These are phyloP conservation scores for Arothron firmamentum DNA, from an alignment of 2,113 vertebrate genomes.

Conservation along the genomic window DNA sequence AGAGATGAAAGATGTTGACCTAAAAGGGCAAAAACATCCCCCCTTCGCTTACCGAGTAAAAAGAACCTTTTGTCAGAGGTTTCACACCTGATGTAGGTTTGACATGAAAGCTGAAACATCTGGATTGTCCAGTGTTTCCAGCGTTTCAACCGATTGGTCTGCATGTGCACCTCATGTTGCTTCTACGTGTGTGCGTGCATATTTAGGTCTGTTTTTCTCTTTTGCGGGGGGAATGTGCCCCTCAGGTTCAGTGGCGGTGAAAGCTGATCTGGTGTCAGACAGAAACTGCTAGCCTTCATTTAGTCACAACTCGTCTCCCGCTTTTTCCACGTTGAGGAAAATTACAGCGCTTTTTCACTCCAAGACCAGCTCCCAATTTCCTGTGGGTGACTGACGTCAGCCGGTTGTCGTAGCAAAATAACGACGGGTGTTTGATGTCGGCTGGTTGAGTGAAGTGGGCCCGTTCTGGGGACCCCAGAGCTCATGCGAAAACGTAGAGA, in stretches of 20 bases:
- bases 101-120: too few species aligned
- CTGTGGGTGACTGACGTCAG: slow-evolving; percentile 54
- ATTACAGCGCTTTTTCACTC: slow-evolving; percentile 35
- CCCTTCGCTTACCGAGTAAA: too few species aligned
- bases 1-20: too few species aligned
- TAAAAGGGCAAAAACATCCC: too few species aligned
- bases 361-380: slow-evolving; percentile 48
- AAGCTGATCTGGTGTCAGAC: not conserved
- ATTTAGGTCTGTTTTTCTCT: not conserved
- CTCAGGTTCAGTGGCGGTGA: not conserved
- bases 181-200: not conserved
- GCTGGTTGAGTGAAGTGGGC: slow-evolving; percentile 11
- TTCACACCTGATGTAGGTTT: too few species aligned
- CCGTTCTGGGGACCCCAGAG: slow-evolving; percentile 32
- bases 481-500: slow-evolving; percentile 42
- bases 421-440: slow-evolving; percentile 46
- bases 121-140: too few species aligned
- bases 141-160: too few species aligned
- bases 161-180: too few species aligned
- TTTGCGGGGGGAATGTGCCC: not conserved
- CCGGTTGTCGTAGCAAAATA: slow-evolving; percentile 26
- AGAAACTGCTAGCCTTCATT: not conserved
- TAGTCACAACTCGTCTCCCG: slow-evolving; percentile 12
- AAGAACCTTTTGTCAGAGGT: too few species aligned
- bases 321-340: slow-evolving; percentile 17